These are phyloP conservation scores for Bovichtus diacanthus DNA, from an alignment of 2,797 vertebrate species.

Conservation along the genomic window DNA sequence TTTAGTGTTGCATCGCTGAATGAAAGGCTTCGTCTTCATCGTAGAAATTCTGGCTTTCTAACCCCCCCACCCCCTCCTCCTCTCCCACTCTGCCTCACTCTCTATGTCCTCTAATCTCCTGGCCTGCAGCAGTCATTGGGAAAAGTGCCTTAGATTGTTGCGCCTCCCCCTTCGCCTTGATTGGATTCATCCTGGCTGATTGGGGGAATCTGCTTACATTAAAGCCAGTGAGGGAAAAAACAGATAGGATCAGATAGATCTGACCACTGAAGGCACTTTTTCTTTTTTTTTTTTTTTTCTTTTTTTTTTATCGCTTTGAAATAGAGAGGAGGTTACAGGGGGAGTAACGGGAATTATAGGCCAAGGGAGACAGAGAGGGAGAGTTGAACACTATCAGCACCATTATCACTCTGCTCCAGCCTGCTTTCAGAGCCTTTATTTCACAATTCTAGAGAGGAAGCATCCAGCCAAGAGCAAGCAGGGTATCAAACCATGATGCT, in stretches of 20 bases:
- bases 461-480: conserved; percentile 12
- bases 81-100: neutral
- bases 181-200: conserved; percentile 82
- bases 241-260: conserved; percentile 71
- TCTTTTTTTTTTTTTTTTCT: too few species aligned
- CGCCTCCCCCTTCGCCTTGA: conserved; percentile 70
- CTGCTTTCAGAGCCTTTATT: conserved; percentile 44
- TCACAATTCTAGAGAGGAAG: conserved; percentile 32
- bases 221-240: conserved; percentile 50
- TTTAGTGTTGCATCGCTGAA: conserved; percentile 68
- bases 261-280: conserved; percentile 75
- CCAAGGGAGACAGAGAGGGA: conserved; percentile 41
- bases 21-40: conserved; percentile 55
- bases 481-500: neutral
- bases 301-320: conserved; percentile 51
- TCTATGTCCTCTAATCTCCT: conserved; percentile 78
- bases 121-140: conserved; percentile 83
- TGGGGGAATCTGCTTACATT: conserved; percentile 83
- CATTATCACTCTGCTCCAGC: conserved; percentile 50
- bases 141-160: conserved; percentile 82
- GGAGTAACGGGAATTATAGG: conserved; percentile 41
- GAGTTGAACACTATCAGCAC: conserved; percentile 51
- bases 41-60: conserved; percentile 31
- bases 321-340: conserved; percentile 53
- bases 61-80: conserved; percentile 9